Evolutionary conservation across 2,888 invertebrate species (phyloP), one percentile per base, ranked within the genome.

Genomic region (Gymnocheta viridis): DNA sequence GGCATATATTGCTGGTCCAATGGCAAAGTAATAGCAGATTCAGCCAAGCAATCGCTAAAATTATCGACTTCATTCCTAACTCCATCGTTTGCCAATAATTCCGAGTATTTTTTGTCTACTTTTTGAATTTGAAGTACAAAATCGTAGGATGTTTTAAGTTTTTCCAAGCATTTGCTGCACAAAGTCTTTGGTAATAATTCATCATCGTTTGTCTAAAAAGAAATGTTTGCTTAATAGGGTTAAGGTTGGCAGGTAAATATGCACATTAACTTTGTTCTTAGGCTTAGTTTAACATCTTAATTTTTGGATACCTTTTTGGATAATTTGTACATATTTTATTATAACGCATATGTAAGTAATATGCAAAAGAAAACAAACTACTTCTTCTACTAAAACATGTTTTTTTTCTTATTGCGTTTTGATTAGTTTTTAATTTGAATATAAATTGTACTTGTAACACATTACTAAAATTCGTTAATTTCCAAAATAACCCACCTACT

Each of bases 11-110:
- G 32, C 32, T n/a, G n/a, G 10, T 72, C 70, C 27, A 81, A 17
- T 9, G 88, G 85, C 14, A 90, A 88, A 60, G 90, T 89, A 22
- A 90, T 90, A 4, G 89, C 88, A 4, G 87, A 84, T 70, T 90
- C 90, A 4, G 88, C 85, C 6, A 90, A 76, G 35, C 89, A 89
- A 38, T 90, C 90, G 2, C 77, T 77, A 64, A 76, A 72, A 29
- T 41, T 56, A 41, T 81, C 56, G 1, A 6, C 12, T 4, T 47
- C 64, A 41, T 62, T 76, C 35, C 49, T 17, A 49, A 70, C 64
- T 12, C 17, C 44, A 17, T 38, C 27, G 12, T 32, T 86, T 14
- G 66, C 44, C 5, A 73, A 7, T n/a, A 81, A 67, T 49, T 81
- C 41, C 0, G 70, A 47, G 41, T 73, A 84, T 47, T 69, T 77